These are phyloP conservation scores for Hippocampus comes DNA, from an alignment of 2,113 vertebrate species.

Conservation along the genomic window DNA sequence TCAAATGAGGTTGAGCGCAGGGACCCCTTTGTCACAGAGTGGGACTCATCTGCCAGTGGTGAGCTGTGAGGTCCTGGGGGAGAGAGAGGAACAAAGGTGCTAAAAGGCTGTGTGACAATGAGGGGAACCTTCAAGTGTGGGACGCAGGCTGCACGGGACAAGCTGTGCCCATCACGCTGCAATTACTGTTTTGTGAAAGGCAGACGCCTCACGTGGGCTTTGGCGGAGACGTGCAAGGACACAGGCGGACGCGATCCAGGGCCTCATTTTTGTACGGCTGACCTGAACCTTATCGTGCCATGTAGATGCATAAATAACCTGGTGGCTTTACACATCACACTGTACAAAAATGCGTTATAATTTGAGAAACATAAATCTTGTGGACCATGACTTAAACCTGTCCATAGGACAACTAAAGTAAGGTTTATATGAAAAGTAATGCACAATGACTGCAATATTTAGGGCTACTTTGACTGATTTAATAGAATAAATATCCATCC, in stretches of 20 bases:
- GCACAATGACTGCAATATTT: not conserved
- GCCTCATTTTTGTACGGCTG: conserved; percentile 27
- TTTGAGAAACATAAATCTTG: not conserved
- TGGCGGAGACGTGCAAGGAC: conserved; percentile 57
- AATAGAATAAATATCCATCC: too few relatives aligned
- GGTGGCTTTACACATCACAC: conserved; percentile 11
- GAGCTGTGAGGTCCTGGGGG: conserved; percentile 83
- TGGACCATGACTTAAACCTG: not conserved
- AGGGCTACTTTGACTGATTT: not conserved
- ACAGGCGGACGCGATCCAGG: conserved; percentile 23
- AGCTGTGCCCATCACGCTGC: conserved; percentile 86
- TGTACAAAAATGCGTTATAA: conserved; percentile 2
- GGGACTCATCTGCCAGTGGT: conserved; percentile 85
- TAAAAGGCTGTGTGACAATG: conserved; percentile 91
- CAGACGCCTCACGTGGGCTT: conserved; percentile 60
- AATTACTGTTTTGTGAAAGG: conserved; percentile 64
- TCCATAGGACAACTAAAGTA: not conserved
- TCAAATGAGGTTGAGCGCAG: conserved; percentile 73
- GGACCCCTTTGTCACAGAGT: conserved; percentile 85
- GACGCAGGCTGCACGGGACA: conserved; percentile 77
- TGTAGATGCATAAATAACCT: conserved; percentile 32
- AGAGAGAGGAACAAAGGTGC: conserved; percentile 87
- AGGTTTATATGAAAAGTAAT: not conserved
- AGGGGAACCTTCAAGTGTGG: conserved; percentile 76
- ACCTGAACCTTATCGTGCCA: conserved; percentile 27